Evolutionary conservation across 2,797 vertebrate species (phyloP), one percentile per base, ranked within the genome.

Genomic region (Gymnothorax reevesii): DNA sequence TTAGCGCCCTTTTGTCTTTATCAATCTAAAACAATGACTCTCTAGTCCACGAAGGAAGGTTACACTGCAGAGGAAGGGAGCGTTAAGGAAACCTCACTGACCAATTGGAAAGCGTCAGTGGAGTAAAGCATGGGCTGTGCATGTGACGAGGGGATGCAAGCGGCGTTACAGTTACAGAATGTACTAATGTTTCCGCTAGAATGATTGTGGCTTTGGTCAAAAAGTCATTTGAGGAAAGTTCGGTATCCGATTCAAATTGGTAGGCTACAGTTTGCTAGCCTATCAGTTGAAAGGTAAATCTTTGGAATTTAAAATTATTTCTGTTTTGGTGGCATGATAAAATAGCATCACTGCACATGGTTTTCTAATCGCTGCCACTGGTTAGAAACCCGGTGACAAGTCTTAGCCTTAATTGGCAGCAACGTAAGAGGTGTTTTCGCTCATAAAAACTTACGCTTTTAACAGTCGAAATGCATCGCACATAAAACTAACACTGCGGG

Each of bases 41-140:
- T 64, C 33, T 84, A 17, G 25, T 83, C 6, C 60, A 49, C 15
- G 3, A 80, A 55, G 86, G 83, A 15, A 89, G 86, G 69, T 87
- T 89, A 90, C 86, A 79, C 33, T 42, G 59, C 82, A 86, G 60
- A 42, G 87, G 83, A 49, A 60, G 27, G 20, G 73, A 69, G 89
- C 88, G 54, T 66, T n/a, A 77, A 9, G 83, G 77, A 42, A 71
- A 75, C 86, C 87, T 54, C 73, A 12, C 87, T 57, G 84, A 12
- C 85, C 82, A 88, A 87, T 90, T 60, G 73, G 22, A 60, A 13
- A 88, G 71, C 85, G 82, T 55, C 86, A 52, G 52, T 82, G 84
- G 33, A 42, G 33, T 57, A 77, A 55, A 87, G 88, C 85, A 75
- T 86, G 82, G 57, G 55, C 27, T 20, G 57, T 54, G 66, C 82